Evolutionary conservation across 2,797 vertebrate genomes (phyloP).

Genomic region (Pantherophis vulpinus): DNA sequence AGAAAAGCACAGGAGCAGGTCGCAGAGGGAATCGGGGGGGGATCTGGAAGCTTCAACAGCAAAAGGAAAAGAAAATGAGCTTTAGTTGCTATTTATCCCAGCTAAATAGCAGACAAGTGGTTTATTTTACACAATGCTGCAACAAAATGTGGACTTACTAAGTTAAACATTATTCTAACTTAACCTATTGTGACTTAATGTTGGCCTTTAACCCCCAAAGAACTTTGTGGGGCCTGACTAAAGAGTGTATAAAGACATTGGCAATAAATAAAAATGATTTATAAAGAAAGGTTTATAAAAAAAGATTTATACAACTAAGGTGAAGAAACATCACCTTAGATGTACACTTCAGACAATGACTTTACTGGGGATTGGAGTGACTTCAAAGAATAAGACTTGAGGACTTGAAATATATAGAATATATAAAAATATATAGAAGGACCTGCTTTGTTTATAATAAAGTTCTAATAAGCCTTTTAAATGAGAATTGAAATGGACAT

Average conservation of each 20-base stretch:
- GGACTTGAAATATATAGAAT: not conserved
- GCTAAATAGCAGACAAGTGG: no score
- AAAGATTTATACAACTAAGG: no score
- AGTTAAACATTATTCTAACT: not conserved
- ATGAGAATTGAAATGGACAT: not conserved
- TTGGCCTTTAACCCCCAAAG: not conserved
- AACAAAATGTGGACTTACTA: not conserved
- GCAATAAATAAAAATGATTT: not conserved
- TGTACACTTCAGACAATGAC: not conserved
- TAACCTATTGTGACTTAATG: not conserved
- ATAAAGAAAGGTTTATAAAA: not conserved
- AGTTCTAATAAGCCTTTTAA: not conserved
- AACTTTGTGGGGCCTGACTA: not conserved
- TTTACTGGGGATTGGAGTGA: not conserved
- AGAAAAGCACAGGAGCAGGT: conserved; percentile 8
- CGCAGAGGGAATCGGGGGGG: not conserved
- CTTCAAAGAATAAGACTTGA: not conserved
- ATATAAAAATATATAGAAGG: not conserved
- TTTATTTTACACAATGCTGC: rapidly evolving
- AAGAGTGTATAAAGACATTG: not conserved
- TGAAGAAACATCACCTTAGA: not conserved
- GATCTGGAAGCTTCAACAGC: not conserved
- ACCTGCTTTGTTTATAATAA: not conserved
- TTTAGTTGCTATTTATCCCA: not conserved
- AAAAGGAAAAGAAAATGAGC: conserved; percentile 37